These are phyloP conservation scores for Camponotus pennsylvanicus DNA, from an alignment of 1,140 invertebrate species.

Conservation along the genomic window DNA sequence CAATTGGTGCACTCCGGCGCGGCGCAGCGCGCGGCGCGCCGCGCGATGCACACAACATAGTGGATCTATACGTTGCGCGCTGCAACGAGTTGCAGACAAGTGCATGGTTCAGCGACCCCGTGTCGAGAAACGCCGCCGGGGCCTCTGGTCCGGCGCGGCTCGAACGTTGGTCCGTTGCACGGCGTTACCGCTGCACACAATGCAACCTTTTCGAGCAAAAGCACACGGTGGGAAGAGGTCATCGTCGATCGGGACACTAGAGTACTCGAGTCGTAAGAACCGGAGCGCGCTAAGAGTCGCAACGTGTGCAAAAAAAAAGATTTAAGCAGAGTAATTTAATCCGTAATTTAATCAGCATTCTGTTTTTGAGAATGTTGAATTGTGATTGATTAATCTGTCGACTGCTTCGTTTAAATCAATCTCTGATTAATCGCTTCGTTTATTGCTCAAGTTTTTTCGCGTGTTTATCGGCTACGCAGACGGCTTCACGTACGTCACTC, in stretches of 20 bases:
- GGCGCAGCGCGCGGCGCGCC: conserved; percentile 36
- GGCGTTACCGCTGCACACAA: neutral
- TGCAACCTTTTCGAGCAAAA: neutral
- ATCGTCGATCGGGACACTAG: no score
- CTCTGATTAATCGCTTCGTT: neutral
- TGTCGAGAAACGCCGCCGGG: conserved; percentile 74
- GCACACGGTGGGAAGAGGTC: no score
- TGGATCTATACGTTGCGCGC: conserved; percentile 75
- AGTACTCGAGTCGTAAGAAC: neutral
- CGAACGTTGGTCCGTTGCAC: conserved; percentile 54
- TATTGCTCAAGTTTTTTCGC: conserved; percentile 13
- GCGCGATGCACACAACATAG: conserved; percentile 77
- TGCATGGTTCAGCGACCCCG: conserved; percentile 82
- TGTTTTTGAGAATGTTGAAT: neutral
- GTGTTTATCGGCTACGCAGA: neutral
- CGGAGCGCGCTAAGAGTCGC: no score
- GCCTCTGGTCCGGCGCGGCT: conserved; percentile 33
- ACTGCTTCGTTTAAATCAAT: neutral
- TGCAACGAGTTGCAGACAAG: conserved; percentile 76
- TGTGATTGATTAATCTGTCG: neutral
- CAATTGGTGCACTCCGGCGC: conserved; percentile 74
- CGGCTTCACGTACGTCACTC: neutral
- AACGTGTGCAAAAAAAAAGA: no score
- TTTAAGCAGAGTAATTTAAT: neutral
- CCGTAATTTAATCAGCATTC: no score